Evolutionary conservation across 2,113 vertebrate species (phyloP), one percentile per base, ranked within the genome.

Genomic region (Eudorcas thomsonii): DNA sequence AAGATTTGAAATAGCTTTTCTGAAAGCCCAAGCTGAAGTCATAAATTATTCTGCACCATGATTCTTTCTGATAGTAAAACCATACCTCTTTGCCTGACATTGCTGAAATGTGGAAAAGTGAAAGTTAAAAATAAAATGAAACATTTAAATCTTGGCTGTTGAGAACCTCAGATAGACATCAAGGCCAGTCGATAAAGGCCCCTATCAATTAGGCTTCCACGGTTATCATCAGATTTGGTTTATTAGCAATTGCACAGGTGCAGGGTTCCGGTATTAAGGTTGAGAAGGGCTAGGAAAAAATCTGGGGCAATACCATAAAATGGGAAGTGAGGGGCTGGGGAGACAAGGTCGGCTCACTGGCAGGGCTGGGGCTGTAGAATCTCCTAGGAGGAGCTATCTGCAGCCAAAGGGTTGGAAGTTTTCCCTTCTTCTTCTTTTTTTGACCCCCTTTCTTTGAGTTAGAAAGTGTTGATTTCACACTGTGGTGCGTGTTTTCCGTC

Each of bases 41-140:
- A 99, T 99, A 98, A 99, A 99, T 99, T 99, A 99, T 99, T 99
- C 98, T 98, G 96, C 98, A 98, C 98, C 98, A 97, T 98, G 99
- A 99, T 99, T 98, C 86, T 97, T 99, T 98, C 98, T 98, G 98
- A 99, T 98, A 98, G 98, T 98, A 98, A 98, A 98, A 98, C 98
- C 98, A 97, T 98, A 99, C 98, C 98, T 99, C 98, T 99, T 98
- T 98, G 98, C 98, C 98, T 99, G 98, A 98, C 98, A 98, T 98
- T 97, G 98, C 98, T 98, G 98, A 98, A 99, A 98, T 98, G 98
- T 98, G 98, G 98, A 98, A 98, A 98, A 98, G 98, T 96, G 98
- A 98, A 99, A 99, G 99, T 99, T 99, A 99, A 99, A 99, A 99
- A 99, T 98, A 99, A 99, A 99, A 99, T 97, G 99, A 98, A 99